These are phyloP conservation scores for Egretta garzetta DNA, from an alignment of 2,113 vertebrate genomes.

Conservation along the genomic window DNA sequence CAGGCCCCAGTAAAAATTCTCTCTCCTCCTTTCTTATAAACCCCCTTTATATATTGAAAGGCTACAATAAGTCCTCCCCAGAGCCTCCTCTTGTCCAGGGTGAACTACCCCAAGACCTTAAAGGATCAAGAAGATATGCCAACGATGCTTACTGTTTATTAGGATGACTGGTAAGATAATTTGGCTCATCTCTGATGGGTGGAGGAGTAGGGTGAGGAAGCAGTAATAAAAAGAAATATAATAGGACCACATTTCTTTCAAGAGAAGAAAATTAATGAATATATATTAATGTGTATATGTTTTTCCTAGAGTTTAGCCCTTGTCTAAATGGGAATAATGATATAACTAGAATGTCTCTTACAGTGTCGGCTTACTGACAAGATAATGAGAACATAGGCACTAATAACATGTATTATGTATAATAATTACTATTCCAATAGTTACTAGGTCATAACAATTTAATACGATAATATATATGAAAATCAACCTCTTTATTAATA, in stretches of 20 bases:
- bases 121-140: not conserved
- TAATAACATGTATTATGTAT: not conserved
- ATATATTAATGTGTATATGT: not conserved
- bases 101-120: not conserved
- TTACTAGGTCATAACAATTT: not conserved
- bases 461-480: not conserved
- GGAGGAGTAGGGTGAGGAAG: not conserved
- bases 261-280: not conserved
- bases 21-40: not conserved
- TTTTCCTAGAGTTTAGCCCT: not conserved
- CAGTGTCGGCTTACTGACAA: not conserved
- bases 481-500: not conserved
- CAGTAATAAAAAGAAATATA: not conserved
- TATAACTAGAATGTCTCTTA: constrained; percentile 24
- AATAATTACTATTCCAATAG: not conserved
- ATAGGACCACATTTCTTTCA: not conserved
- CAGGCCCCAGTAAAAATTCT: not conserved
- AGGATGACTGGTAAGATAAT: not conserved
- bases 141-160: not conserved
- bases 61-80: not conserved
- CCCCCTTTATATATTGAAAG: not conserved
- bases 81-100: not conserved
- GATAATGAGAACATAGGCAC: not conserved
- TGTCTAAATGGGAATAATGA: not conserved
- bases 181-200: not conserved